phyloP scores from a whole-genome alignment of 2,113 vertebrate genomes.

The Campylomormyrus tamandua region DNA sequence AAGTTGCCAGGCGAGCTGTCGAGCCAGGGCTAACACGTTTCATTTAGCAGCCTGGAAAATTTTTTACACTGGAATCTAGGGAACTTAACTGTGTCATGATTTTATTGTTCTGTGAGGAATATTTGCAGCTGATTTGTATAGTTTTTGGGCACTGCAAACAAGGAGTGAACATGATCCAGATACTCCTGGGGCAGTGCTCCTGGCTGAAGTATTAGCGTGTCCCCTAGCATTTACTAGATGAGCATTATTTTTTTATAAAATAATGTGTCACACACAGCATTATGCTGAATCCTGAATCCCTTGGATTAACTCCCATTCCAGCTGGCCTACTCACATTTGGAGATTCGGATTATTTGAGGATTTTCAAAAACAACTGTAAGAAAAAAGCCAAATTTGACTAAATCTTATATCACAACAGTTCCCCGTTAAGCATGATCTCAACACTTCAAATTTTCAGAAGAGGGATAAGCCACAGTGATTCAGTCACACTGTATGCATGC shows the following conservation, averaged over 20 bases:
- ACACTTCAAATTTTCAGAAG: not conserved
- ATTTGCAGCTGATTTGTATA: not conserved
- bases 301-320: not conserved
- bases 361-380: not conserved
- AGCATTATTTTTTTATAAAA: not conserved
- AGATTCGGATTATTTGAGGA: not conserved
- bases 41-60: slow-evolving; percentile 19
- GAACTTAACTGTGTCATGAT: slow-evolving; percentile 7
- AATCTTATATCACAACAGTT: not conserved
- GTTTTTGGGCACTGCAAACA: not conserved
- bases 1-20: too few species aligned
- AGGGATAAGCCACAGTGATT: not conserved
- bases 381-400: not conserved
- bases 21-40: not conserved
- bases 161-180: not conserved
- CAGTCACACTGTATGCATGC: not conserved
- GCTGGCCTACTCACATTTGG: not conserved
- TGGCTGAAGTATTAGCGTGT: not conserved
- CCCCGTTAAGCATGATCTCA: not conserved
- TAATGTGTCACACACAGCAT: not conserved
- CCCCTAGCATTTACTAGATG: not conserved
- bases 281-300: not conserved
- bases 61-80: not conserved
- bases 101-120: not conserved
- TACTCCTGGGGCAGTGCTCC: not conserved